These are phyloP conservation scores for Stegastes partitus DNA, from an alignment of 2,113 vertebrate species.

Conservation along the genomic window DNA sequence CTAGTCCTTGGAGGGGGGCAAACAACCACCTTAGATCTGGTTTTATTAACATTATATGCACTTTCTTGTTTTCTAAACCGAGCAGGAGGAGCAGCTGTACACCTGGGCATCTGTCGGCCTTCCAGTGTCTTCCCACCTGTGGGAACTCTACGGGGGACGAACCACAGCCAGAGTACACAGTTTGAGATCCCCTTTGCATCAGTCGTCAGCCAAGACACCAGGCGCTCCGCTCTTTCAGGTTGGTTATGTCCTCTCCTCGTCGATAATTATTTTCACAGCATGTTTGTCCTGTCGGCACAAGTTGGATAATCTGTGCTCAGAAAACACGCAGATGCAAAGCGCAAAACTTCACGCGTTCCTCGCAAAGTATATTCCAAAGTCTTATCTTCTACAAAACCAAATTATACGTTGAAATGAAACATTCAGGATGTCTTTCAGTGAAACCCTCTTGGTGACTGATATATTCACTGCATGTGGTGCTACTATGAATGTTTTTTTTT, in stretches of 20 bases:
- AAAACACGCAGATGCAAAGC: not conserved
- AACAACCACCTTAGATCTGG: conserved; percentile 4
- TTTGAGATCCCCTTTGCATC: conserved; percentile 54
- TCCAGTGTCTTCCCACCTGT: conserved; percentile 73
- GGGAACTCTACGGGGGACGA: conserved; percentile 73
- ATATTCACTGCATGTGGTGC: not conserved
- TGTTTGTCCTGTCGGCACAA: not conserved
- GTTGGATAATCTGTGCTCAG: not conserved
- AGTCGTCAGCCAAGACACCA: conserved; percentile 42
- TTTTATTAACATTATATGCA: not conserved
- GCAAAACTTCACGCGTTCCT: not conserved
- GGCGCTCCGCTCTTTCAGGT: conserved; percentile 61
- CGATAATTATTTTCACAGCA: conserved; percentile 14
- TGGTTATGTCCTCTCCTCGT: conserved; percentile 15
- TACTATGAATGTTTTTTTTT: not conserved
- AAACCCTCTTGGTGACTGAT: not conserved
- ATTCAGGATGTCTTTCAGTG: not conserved
- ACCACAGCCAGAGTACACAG: conserved; percentile 41
- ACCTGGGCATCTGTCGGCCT: conserved; percentile 77
- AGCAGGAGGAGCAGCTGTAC: conserved; percentile 79
- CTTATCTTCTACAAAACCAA: not conserved
- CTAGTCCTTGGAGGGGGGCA: not conserved
- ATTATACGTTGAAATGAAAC: not conserved
- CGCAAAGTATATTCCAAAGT: not conserved
- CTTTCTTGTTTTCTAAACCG: conserved; percentile 17